These are phyloP conservation scores for Sus cebifrons DNA, from an alignment of 2,797 vertebrate genomes.

Conservation along the genomic window DNA sequence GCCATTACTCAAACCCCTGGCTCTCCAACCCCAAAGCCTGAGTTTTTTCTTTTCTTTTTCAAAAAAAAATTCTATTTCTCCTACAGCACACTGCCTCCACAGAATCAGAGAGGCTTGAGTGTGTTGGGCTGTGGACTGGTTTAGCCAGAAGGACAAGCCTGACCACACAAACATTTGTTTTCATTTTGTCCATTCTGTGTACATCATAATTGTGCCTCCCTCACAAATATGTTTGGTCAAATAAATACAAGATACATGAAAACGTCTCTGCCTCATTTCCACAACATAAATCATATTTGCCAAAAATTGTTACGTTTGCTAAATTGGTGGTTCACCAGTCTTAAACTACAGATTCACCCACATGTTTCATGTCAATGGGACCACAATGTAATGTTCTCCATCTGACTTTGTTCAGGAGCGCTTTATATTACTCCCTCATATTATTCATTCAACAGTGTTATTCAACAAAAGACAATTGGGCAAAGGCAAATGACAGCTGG, in stretches of 20 bases:
- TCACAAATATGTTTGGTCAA: slow-evolving; percentile 12
- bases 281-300: slow-evolving; percentile 35
- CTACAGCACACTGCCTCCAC: background rate
- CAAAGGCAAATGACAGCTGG: slow-evolving; percentile 22
- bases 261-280: slow-evolving; percentile 41
- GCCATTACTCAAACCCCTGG: background rate
- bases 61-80: background rate
- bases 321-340: background rate
- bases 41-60: background rate
- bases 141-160: slow-evolving; percentile 43
- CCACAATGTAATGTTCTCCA: background rate
- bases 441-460: background rate
- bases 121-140: background rate
- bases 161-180: slow-evolving; percentile 57
- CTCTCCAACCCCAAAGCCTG: background rate
- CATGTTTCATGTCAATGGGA: background rate
- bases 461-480: slow-evolving; percentile 19
- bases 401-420: background rate
- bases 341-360: slow-evolving; percentile 14
- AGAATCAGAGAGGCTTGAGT: background rate
- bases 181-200: background rate
- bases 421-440: background rate
- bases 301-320: slow-evolving; percentile 20
- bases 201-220: background rate
- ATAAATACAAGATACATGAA: slow-evolving; percentile 11